Evolutionary conservation across 64 coral and sea anemone genomes (phyloP), one percentile per base, ranked within the genome.

Genomic region (Montipora capricornis): DNA sequence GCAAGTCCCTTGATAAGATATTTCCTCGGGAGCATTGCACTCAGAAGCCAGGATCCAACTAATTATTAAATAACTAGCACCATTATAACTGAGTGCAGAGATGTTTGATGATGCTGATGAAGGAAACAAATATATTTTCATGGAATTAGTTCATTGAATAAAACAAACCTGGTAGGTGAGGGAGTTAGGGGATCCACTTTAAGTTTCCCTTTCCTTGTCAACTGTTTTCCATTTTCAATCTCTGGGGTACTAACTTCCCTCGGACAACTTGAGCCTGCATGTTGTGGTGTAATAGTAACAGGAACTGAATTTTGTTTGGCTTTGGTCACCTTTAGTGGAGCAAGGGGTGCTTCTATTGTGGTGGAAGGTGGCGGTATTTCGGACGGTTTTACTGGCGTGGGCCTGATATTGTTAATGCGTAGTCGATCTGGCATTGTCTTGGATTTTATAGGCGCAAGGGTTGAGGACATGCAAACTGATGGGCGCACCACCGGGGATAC

Each of bases 381-480:
- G 0, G 90, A 71, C 57, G 87, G 66, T 82, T 87, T 89, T 37
- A 87, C 73, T 15, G 95, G 90, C 5, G 89, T 73, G n/a, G 95
- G 68, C 5, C 45, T 77, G 79, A 80, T 85, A 45, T 94, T 90
- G 12, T 94, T 74, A 8, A 97, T 78, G 26, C 95, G 82, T 19
- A 97, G 76, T 47, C 91, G 83, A 4, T 97, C 95, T 37, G 95
- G 95, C 26, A 97, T 89, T 87, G 89, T 97, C 55, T 88, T 90
- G 8, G 89, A 77, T 80, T 90, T 91, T 15, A 97, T 82, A 4
- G 95, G 95, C 14, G 89, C 95, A 59, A 97, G 66, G 11, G 83
- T 77, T 22, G 93, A 64, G 5, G 84, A 49, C 5, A 84, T 78
- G 17, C 77, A 49, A 3, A 62, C 20, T 13, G 92, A 89, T 3